Conservation (phyloP, 2,888 invertebrate genomes). For the Drosophila nr. medialis region DNA sequence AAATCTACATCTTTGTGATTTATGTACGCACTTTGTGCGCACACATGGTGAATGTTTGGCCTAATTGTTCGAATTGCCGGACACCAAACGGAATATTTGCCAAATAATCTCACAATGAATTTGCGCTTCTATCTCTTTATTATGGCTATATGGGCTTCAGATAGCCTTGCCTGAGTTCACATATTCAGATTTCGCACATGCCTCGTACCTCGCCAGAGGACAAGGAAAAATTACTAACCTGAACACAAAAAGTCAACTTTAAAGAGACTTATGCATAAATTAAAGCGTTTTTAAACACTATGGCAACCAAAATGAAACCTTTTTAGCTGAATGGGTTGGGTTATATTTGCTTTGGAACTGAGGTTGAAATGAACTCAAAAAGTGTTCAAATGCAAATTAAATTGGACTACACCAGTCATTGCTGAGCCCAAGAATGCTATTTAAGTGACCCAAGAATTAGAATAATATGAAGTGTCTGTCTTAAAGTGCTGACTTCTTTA, state of each 20-base stretch:
- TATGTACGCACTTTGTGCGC: slow-evolving; percentile 48
- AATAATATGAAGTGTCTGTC: neutral
- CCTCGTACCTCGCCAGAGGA: neutral
- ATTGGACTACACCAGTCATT: neutral
- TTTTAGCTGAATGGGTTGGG: neutral
- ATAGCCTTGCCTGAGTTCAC: neutral
- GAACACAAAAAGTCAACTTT: neutral
- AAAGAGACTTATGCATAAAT: neutral
- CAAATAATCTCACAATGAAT: slow-evolving; percentile 56
- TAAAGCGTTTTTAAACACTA: neutral
- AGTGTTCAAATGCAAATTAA: neutral
- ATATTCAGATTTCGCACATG: neutral
- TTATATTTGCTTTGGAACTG: neutral
- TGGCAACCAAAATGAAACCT: neutral
- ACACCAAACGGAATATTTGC: slow-evolving; percentile 36
- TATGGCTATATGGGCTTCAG: slow-evolving; percentile 13
- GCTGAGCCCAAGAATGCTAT: neutral
- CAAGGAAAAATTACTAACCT: neutral
- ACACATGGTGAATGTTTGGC: slow-evolving; percentile 50
- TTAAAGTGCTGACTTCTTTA: neutral
- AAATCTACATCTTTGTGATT: slow-evolving; percentile 68
- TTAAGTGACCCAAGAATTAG: neutral
- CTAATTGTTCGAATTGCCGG: slow-evolving; percentile 55
- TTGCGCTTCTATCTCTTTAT: slow-evolving; percentile 18
- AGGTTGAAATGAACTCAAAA: neutral